Conservation (phyloP, 2,888 invertebrate species). For the Chouioia cunea region DNA sequence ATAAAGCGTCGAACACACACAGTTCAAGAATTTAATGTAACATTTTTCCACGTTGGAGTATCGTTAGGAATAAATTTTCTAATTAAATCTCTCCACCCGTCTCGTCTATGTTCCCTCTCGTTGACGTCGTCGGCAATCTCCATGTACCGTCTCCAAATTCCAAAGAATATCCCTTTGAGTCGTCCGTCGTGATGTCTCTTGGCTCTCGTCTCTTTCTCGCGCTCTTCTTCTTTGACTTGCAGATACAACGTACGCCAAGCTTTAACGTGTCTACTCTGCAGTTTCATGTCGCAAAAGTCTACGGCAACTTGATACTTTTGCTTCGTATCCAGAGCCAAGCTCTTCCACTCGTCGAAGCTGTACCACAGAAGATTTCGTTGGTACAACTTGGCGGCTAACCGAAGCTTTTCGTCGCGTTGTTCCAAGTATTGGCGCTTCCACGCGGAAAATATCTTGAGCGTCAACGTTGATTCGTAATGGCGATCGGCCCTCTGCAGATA, state of each 20-base stretch:
- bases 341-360: conserved; percentile 55
- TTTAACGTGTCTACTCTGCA: conserved; percentile 71
- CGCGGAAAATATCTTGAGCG: conserved; percentile 67
- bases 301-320: conserved; percentile 78
- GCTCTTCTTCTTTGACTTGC: conserved; percentile 63
- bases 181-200: conserved; percentile 49
- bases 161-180: conserved; percentile 55
- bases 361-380: conserved; percentile 54
- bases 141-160: conserved; percentile 57
- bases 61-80: conserved; percentile 60
- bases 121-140: conserved; percentile 56
- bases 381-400: conserved; percentile 53
- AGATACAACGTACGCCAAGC: conserved; percentile 70
- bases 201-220: conserved; percentile 54
- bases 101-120: conserved; percentile 59
- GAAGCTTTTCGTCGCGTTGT: conserved; percentile 49
- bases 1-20: too few species aligned
- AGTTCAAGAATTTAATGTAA: not conserved
- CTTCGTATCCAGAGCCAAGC: conserved; percentile 47
- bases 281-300: conserved; percentile 78
- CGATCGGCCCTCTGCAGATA: conserved; percentile 70
- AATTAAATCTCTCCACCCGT: conserved; percentile 61
- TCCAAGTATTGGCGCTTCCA: conserved; percentile 70
- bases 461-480: conserved; percentile 70
- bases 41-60: conserved; percentile 53